Base-by-base conservation (phyloP, 2,113 vertebrate genomes). In the Oreochromis tanganicae region DNA sequence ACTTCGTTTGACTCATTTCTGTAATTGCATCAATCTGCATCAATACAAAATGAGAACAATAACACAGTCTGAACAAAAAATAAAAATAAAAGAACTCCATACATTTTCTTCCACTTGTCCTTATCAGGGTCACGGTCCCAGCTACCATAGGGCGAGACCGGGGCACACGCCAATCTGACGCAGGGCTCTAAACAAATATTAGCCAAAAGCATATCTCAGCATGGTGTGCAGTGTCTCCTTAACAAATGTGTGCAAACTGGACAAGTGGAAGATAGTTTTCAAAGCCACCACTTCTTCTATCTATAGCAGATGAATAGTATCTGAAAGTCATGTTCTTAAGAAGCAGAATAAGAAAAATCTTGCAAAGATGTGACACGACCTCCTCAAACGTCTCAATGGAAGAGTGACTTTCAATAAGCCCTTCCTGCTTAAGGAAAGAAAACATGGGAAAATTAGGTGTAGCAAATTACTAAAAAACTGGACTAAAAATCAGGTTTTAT, bases 1-100 rank as follows among this genome's bases (percentile, higher is more conserved):
- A 2, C 9, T 36, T 66, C 2, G 7, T 66, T 66, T 66, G 32
- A 36, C 61, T 36, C 0, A 0, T 66, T 36, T 66, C 32, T 66
- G 32, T 66, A 36, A 17, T 66, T 66, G 32, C 32, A 66, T 66
- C 0, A 1, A 36, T 66, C 17, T 66, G 61, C 32, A 66, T 66
- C 1, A 36, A 7, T 36, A 66, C 17, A 36, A 66, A n/a, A 66
- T 66, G 17, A 36, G 36, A 66, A 63, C 0, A 3, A 38, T 38
- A 38, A 38, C 36, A 38, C 36, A 9, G 36, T 9, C 36, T 38
- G 36, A 38, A 38, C 36, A 63, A n/a, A n/a, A 0, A 36, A 0
- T 7, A 63, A 36, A 36, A 4, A 7, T 36, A 66, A 66, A 66
- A 66, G 61, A n/a, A n/a, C 59, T 66, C 32, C 61, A 63, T 66